These are phyloP conservation scores for Labeo catla DNA, from an alignment of 2,113 vertebrate genomes.

Conservation along the genomic window DNA sequence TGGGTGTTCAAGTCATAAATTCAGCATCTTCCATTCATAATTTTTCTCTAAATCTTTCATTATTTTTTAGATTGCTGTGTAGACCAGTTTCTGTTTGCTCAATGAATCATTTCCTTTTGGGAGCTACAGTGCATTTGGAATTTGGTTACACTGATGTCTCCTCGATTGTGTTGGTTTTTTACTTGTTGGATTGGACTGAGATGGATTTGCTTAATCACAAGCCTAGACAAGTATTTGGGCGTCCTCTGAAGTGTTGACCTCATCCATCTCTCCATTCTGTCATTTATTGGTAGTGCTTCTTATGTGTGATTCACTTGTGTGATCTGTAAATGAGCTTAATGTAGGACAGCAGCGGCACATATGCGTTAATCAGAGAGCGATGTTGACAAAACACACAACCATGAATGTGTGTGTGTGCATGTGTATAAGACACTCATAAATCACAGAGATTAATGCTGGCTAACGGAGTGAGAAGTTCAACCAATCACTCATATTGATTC, in stretches of 20 bases:
- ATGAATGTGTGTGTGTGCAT: neutral
- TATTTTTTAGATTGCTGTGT: neutral
- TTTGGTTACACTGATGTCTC: neutral
- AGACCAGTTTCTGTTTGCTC: neutral
- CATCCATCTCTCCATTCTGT: neutral
- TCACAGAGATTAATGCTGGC: slow-evolving; percentile 35
- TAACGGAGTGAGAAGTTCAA: neutral
- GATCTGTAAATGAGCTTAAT: neutral
- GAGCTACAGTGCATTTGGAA: neutral
- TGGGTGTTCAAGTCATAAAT: neutral
- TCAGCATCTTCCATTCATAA: neutral
- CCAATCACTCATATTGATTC: slow-evolving; percentile 33
- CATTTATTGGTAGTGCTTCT: slow-evolving; percentile 18
- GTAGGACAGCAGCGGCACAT: slow-evolving; percentile 3
- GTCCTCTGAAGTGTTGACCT: neutral
- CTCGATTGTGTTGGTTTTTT: neutral
- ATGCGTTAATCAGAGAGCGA: neutral
- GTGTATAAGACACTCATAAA: neutral
- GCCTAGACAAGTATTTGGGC: slow-evolving; percentile 1
- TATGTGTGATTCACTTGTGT: neutral
- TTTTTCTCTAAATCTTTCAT: neutral
- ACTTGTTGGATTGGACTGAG: neutral
- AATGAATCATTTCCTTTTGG: neutral
- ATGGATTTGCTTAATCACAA: neutral
- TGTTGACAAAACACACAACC: neutral